These are phyloP conservation scores for Actinopyga echinites DNA, from an alignment of 53 echinoderm and acorn worm genomes.

Conservation along the genomic window DNA sequence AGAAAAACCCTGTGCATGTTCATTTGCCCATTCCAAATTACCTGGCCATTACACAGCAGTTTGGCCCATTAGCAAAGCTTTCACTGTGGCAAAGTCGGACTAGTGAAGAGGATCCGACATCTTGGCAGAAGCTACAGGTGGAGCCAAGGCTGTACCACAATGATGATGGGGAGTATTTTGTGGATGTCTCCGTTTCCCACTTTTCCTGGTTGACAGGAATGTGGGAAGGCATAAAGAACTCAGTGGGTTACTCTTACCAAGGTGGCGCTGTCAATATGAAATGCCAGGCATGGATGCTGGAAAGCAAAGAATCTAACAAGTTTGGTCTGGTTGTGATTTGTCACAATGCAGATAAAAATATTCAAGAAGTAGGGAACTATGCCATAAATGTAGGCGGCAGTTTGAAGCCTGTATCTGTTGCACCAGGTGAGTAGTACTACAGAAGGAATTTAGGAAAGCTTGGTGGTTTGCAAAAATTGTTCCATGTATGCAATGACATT, in stretches of 20 bases:
- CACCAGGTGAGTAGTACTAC: slow-evolving; percentile 74
- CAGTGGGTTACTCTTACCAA: slow-evolving; percentile 67
- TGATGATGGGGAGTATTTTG: slow-evolving; percentile 65
- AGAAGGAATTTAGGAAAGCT: too few relatives aligned
- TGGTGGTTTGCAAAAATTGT: too few relatives aligned
- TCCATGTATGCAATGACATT: too few relatives aligned
- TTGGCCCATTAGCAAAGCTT: slow-evolving; percentile 77
- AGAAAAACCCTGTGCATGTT: slow-evolving; percentile 69
- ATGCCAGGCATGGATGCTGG: slow-evolving; percentile 98
- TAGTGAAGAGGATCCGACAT: slow-evolving; percentile 73
- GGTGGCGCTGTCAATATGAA: slow-evolving; percentile 89
- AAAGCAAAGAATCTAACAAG: slow-evolving; percentile 79
- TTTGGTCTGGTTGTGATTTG: slow-evolving; percentile 95
- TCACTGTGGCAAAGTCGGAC: slow-evolving; percentile 94
- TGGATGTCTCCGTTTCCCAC: slow-evolving; percentile 72
- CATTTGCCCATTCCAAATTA: slow-evolving; percentile 89
- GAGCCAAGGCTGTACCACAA: slow-evolving; percentile 55
- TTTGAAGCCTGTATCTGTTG: slow-evolving; percentile 86
- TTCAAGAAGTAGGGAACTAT: slow-evolving; percentile 96
- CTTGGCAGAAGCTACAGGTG: slow-evolving; percentile 69
- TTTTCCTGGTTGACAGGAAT: slow-evolving; percentile 87
- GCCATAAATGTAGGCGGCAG: slow-evolving; percentile 93
- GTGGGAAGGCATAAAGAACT: slow-evolving; percentile 77
- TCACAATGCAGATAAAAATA: slow-evolving; percentile 76
- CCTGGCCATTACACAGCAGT: slow-evolving; percentile 66